Evolutionary conservation across 2,888 invertebrate genomes (phyloP), one percentile per base, ranked within the genome.

Genomic region (Cheilosia vulpina): DNA sequence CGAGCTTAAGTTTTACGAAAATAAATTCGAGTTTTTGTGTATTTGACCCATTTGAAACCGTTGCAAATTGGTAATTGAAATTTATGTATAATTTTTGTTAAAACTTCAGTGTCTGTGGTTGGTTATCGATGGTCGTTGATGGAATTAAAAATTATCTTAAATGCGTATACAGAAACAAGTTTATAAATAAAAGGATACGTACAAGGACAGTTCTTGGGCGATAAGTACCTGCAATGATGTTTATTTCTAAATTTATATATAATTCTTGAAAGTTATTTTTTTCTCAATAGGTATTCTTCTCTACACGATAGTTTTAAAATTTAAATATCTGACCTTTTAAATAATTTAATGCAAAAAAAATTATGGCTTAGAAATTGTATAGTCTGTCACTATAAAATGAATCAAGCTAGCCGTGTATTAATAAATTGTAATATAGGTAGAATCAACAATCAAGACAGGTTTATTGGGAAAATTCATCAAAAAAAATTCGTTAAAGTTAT

Each of bases 51-150:
- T 47, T 62, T 43, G 78, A 69, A 62, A 78, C 55, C 78, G 55
- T 78, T 69, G 62, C 63, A 78, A 78, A 78, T 78, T 71, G 78
- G 78, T 78, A 78, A 77, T 50, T 75, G 57, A 1, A 38, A 27
- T 47, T 65, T 58, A 17, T 27, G 41, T 43, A 31, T 45, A 11
- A 6, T 50, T 9, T 43, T 21, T 31, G 27, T n/a, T 17, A 1
- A 71, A 50, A 41, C 31, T 53, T 53, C 1, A 41, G 75, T 66
- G 75, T 41, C n/a, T 47, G 73, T 73, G 63, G 73, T 52, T 50
- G 21, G 5, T 65, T n/a, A 21, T 34, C 55, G 9, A 55, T 66
- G 55, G 55, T 55, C 41, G 11, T 53, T 2, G 24, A 45, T 17
- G 17, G 17, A n/a, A 43, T 43, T 4, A 4, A n/a, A 43, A n/a